A percentile compares a stretch with the other conserved stretches of the same genome.
Conservation (phyloP, 2,888 invertebrate genomes). For the Drosophila diplacantha region DNA sequence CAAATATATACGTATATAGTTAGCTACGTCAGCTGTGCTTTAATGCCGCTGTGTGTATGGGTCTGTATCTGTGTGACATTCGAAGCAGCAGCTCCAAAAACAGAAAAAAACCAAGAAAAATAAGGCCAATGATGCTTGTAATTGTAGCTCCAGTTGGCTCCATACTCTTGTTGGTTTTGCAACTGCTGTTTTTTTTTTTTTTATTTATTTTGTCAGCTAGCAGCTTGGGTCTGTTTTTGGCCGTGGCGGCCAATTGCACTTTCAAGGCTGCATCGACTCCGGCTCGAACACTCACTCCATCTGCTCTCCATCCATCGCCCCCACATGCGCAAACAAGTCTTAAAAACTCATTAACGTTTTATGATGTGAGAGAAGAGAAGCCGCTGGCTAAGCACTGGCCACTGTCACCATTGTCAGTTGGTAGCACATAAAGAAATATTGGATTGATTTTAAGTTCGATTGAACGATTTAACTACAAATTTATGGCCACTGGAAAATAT, state of each 20-base stretch:
- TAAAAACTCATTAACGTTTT: constrained; percentile 68
- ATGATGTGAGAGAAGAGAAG: constrained; percentile 34
- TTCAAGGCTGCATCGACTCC: constrained; percentile 40
- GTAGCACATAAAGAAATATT: not conserved
- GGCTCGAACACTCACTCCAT: constrained; percentile 12
- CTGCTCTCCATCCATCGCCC: constrained; percentile 21
- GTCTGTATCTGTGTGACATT: constrained; percentile 36
- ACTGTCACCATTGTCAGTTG: constrained; percentile 6
- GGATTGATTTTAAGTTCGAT: not conserved
- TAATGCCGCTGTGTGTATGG: constrained; percentile 7
- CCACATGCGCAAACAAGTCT: constrained; percentile 47
- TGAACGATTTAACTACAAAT: not conserved
- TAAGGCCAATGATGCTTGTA: constrained; percentile 71
- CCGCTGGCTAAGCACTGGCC: constrained; percentile 15
- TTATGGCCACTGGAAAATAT: not conserved
- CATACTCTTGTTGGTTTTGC: constrained; percentile 43
- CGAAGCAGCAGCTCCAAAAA: constrained; percentile 37
- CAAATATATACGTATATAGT: constrained; percentile 48
- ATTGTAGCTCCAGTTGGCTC: constrained; percentile 56
- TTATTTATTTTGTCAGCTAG: constrained; percentile 1
- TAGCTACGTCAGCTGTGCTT: constrained; percentile 55
- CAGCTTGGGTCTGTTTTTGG: constrained; percentile 19
- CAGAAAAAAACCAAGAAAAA: constrained; percentile 42
- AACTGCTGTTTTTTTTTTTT: constrained; percentile 35
- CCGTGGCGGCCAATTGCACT: constrained; percentile 39